Evolutionary conservation across 2,113 vertebrate genomes (phyloP).

Genomic region (Hyla sarda): DNA sequence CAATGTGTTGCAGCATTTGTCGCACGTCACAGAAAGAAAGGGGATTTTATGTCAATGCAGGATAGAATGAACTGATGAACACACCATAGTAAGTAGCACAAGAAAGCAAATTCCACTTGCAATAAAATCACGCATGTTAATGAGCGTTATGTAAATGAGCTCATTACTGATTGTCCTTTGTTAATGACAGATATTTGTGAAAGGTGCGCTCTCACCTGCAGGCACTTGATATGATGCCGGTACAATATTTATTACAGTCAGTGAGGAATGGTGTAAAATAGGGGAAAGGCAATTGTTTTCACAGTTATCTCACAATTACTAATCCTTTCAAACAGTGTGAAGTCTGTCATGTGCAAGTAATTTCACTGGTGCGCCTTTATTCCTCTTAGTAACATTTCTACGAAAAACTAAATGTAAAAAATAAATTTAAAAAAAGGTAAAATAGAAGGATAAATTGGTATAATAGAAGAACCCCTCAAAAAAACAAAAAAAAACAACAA

Average conservation of each 20-base stretch:
- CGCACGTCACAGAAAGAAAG: neutral
- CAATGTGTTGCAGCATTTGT: neutral
- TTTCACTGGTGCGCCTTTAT: neutral
- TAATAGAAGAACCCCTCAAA: too few species aligned
- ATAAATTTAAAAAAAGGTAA: too few species aligned
- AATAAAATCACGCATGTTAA: neutral
- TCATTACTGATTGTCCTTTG: neutral
- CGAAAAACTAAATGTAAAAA: neutral
- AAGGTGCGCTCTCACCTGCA: constrained; percentile 18
- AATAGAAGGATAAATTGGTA: too few species aligned
- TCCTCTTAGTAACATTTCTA: neutral
- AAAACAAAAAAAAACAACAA: too few species aligned
- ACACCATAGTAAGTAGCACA: neutral
- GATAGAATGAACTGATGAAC: neutral
- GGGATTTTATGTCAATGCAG: too few species aligned
- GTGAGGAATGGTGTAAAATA: constrained; percentile 9
- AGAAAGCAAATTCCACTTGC: neutral
- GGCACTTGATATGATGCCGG: constrained; percentile 25
- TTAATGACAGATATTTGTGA: neutral
- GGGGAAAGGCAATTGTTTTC: constrained; percentile 40
- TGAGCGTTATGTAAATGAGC: neutral
- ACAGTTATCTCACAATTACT: constrained; percentile 44
- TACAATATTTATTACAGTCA: constrained; percentile 6
- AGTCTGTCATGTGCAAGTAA: neutral
- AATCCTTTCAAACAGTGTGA: neutral